Percentiles rank a stretch among this genome's conserved stretches.
Conservation (phyloP, 2,113 vertebrate species). For the Oreotragus oreotragus region DNA sequence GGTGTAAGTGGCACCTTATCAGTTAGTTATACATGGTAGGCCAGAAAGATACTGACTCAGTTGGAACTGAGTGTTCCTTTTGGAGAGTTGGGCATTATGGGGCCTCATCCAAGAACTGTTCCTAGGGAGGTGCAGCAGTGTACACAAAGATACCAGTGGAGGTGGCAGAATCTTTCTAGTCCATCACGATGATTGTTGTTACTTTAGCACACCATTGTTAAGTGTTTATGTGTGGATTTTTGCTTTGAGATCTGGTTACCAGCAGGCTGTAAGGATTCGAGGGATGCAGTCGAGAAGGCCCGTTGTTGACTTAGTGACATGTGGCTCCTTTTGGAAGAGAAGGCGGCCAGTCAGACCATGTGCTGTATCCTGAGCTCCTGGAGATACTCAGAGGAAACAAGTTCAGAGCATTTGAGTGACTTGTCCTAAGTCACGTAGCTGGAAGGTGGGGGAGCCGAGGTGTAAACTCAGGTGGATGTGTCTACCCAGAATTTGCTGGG, state of each 20-base stretch:
- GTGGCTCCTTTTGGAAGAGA: neutral
- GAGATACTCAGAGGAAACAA: neutral
- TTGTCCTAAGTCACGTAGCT: neutral
- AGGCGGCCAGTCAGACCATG: neutral
- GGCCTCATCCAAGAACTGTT: neutral
- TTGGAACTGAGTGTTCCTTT: neutral
- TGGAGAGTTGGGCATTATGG: neutral
- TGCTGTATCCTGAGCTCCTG: neutral
- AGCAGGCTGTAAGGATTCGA: neutral
- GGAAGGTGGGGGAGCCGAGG: neutral
- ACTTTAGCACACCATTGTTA: neutral
- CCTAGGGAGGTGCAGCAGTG: neutral
- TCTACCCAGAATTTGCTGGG: neutral
- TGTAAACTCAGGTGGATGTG: neutral
- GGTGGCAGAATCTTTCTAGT: neutral
- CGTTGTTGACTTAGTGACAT: neutral
- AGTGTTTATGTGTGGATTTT: neutral
- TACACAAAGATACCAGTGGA: neutral
- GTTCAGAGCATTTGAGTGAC: neutral
- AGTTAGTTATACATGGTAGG: neutral
- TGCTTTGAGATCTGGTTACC: neutral
- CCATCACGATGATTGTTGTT: fast-evolving
- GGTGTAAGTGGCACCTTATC: neutral
- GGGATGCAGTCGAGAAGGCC: neutral
- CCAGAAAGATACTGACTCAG: neutral